These are phyloP conservation scores for Syrphus vitripennis DNA, from an alignment of 2,888 invertebrate genomes.

Conservation along the genomic window DNA sequence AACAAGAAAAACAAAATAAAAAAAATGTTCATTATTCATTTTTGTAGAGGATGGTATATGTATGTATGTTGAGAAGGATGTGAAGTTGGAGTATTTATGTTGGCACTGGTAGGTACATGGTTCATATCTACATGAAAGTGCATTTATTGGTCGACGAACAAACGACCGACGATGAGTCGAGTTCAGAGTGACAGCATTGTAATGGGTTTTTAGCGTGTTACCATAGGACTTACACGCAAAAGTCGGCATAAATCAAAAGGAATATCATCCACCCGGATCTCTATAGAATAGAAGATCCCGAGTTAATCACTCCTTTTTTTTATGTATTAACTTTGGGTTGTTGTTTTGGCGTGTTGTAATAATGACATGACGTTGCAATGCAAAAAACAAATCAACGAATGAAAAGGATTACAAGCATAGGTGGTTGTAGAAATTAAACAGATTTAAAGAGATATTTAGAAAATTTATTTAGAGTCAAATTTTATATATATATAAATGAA, in stretches of 20 bases:
- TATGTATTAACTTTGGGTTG: background rate
- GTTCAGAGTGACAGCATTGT: conserved; percentile 62
- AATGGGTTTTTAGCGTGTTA: conserved; percentile 56
- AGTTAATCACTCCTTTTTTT: background rate
- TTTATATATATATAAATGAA: too few relatives aligned
- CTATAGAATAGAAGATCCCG: conserved; percentile 49
- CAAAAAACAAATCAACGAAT: background rate
- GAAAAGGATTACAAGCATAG: background rate
- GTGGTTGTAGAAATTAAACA: background rate
- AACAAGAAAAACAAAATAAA: conserved; percentile 25
- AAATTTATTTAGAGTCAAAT: too few relatives aligned
- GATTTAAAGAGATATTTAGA: too few relatives aligned
- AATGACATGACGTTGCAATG: conserved; percentile 82
- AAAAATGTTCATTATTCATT: conserved; percentile 56
- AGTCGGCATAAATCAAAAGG: conserved; percentile 66
- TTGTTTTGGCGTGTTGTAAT: conserved; percentile 78
- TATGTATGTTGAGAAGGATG: background rate
- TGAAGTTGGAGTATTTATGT: background rate
- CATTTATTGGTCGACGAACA: conserved; percentile 15
- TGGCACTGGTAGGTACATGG: too few relatives aligned
- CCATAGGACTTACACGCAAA: conserved; percentile 36
- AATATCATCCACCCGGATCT: conserved; percentile 33
- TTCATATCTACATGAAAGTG: background rate
- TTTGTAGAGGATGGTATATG: too few relatives aligned
- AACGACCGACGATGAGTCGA: background rate